A percentile compares a stretch with the other conserved stretches of the same genome.
Evolutionary conservation across 2,113 vertebrate genomes (phyloP).

Genomic region (Grammomys dolichurus): DNA sequence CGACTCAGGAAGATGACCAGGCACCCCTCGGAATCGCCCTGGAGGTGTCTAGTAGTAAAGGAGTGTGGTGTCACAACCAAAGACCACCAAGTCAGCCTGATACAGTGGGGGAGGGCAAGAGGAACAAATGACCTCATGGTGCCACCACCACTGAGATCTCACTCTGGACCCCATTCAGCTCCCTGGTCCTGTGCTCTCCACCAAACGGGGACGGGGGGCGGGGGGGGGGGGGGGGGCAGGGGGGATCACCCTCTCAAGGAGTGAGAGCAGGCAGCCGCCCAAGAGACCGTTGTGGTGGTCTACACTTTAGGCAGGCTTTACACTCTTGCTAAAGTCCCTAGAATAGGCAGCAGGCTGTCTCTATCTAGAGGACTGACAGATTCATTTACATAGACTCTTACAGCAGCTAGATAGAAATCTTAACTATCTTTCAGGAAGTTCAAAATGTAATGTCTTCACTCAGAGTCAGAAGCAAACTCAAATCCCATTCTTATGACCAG

Average conservation of each 20-base stretch:
- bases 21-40: neutral
- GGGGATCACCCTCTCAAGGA: neutral
- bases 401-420: neutral
- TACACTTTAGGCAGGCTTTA: neutral
- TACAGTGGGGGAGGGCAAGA: no score
- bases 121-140: neutral
- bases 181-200: neutral
- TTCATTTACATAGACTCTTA: neutral
- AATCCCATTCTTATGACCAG: neutral
- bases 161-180: neutral
- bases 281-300: neutral
- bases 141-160: neutral
- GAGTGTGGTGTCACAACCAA: neutral
- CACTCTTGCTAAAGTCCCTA: neutral
- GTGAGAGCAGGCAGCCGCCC: neutral
- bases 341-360: neutral
- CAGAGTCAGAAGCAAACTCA: neutral
- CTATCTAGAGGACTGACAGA: no score
- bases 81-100: neutral
- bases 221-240: neutral
- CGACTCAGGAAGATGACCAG: neutral
- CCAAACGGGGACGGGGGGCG: neutral
- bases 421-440: neutral
- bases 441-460: neutral
- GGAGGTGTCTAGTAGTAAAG: conserved; percentile 1